Base-by-base conservation (phyloP, 2,888 invertebrate species). In the Hofmannophila pseudospretella region DNA sequence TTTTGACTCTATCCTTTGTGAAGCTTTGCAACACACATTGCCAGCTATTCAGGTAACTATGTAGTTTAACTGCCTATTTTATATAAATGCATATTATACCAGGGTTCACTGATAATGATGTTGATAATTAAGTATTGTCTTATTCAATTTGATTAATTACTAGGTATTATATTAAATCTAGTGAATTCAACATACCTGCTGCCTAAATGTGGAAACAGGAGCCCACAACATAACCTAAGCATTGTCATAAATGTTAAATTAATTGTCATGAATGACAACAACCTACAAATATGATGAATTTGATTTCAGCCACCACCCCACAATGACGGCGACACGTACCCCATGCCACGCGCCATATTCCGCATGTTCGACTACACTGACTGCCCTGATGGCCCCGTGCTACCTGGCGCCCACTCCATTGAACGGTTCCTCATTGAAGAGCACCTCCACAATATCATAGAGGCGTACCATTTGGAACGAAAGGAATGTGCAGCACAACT, bases 331-430 rank as follows among this genome's bases (percentile, higher is more conserved):
- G 94, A 94, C 64, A 88, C 90, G 13, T 99, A 99, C 79, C 99
- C 99, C 0, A 93, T 97, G 90, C 99, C 99, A 0, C 92, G 94
- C 67, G 96, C 97, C 1, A 94, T 98, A 23, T 99, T 97, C 77
- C 90, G 96, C 27, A 94, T 99, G 92, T 99, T 99, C 84, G 99
- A 99, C 76, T 98, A 99, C 72, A 98, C 98, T 0, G 99, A 99
- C 80, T 98, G 98, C 55, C 98, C 98, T 0, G 98, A 98, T 72
- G 96, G 91, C 0, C 94, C 95, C 0, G 92, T 94, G 29, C 81
- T 99, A 36, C 99, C 99, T 0, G 98, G 98, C 22, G 95, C 96
- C 11, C 98, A 99, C 81, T 96, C 99, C 0, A 98, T 99, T 45
- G 99, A 99, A 74, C 89, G 99, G 41, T 99, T 97, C 77, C 89